Conservation (phyloP, 2,113 vertebrate species). For the Cariama cristata region DNA sequence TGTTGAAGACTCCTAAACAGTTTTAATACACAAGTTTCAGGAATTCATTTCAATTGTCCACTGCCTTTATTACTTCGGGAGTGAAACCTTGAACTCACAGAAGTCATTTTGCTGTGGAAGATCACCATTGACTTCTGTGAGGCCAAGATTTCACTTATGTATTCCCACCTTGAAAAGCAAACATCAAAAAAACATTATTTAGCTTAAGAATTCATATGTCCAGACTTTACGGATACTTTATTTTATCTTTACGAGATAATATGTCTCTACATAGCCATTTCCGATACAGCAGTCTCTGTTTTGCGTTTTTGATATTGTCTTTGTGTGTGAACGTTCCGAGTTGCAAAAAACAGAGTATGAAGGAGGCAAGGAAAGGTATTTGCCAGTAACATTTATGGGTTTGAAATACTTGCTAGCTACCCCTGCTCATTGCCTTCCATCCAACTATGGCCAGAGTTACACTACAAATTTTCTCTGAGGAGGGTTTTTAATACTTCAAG, state of each 20-base stretch:
- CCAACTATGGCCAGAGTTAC: background rate
- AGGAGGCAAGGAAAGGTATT: conserved; percentile 20
- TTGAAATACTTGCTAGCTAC: background rate
- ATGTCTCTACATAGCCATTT: background rate
- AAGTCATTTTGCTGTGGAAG: background rate
- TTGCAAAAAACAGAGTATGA: conserved; percentile 32
- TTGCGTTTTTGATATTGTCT: background rate
- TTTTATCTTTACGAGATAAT: background rate
- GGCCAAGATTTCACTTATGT: background rate
- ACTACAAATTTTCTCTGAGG: background rate
- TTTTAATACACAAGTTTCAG: background rate
- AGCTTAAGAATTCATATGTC: background rate
- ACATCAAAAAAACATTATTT: background rate
- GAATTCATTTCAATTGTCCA: background rate
- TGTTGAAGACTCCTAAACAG: background rate
- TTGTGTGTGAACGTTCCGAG: conserved; percentile 4
- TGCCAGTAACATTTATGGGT: background rate
- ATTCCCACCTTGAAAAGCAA: background rate
- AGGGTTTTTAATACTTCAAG: background rate
- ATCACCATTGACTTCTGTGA: background rate
- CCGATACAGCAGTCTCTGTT: background rate
- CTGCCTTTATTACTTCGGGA: background rate
- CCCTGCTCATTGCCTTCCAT: background rate
- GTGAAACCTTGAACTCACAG: background rate
- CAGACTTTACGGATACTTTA: background rate